Percentiles rank a stretch among this genome's conserved stretches.
Evolutionary conservation across 2,888 invertebrate genomes (phyloP).

Genomic region (Synanthedon tipuliformis): DNA sequence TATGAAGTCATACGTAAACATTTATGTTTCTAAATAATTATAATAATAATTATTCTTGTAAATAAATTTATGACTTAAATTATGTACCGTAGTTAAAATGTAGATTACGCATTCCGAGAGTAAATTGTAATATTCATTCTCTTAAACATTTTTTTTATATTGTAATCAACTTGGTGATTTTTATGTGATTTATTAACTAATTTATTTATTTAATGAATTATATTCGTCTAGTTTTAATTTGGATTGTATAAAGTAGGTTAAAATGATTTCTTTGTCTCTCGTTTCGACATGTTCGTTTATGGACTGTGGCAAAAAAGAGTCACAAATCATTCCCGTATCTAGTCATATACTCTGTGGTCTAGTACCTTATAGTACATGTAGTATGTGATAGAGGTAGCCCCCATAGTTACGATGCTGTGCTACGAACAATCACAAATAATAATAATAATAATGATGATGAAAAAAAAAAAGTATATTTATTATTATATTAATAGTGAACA

Average conservation of each 20-base stretch:
- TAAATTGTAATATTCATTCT: background rate
- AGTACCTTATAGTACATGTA: constrained; percentile 24
- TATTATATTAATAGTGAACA: background rate
- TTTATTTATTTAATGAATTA: constrained; percentile 1
- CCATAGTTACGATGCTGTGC: constrained; percentile 34
- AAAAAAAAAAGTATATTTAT: constrained; percentile 12
- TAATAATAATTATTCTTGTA: constrained; percentile 51
- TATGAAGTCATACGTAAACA: constrained; percentile 53
- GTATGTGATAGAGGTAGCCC: constrained; percentile 42
- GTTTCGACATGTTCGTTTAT: no score
- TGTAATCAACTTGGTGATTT: constrained; percentile 16
- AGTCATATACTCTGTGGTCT: constrained; percentile 38
- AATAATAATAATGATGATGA: constrained; percentile 11
- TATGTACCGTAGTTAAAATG: constrained; percentile 39
- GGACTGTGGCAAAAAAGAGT: constrained; percentile 6
- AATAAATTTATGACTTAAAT: constrained; percentile 44
- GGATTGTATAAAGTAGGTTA: constrained; percentile 67
- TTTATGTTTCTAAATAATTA: constrained; percentile 25
- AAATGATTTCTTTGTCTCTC: constrained; percentile 9
- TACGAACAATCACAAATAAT: constrained; percentile 37
- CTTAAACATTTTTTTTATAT: constrained; percentile 25
- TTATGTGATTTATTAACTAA: constrained; percentile 7
- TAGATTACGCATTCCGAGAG: constrained; percentile 39
- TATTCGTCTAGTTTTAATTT: constrained; percentile 17
- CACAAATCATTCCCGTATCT: constrained; percentile 45